These are phyloP conservation scores for Alviniconcha marisindica DNA, from an alignment of 1,140 invertebrate genomes.

Conservation along the genomic window DNA sequence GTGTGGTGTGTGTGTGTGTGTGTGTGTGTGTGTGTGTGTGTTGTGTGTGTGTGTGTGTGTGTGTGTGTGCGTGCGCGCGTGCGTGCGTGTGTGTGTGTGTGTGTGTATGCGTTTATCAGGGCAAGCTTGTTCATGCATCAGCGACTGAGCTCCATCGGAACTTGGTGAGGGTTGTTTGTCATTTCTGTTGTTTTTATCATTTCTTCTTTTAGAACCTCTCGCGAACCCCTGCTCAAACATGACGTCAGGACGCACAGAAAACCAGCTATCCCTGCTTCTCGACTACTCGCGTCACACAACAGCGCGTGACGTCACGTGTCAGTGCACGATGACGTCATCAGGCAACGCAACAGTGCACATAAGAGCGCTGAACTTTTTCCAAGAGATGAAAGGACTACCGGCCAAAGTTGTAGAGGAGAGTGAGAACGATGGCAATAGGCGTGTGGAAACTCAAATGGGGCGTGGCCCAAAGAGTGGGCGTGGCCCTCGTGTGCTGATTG, in stretches of 20 bases:
- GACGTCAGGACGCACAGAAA: not conserved
- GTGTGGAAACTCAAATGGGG: not conserved
- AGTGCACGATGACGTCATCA: slow-evolving; percentile 7
- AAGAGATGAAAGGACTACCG: not conserved
- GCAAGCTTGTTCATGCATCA: too few species aligned
- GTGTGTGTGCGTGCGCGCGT: not conserved
- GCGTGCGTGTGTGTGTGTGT: not conserved
- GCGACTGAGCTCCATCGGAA: too few species aligned
- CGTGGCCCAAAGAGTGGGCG: not conserved
- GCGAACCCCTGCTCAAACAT: slow-evolving; percentile 22
- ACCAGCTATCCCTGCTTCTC: not conserved
- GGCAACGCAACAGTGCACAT: not conserved
- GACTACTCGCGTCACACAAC: slow-evolving; percentile 12
- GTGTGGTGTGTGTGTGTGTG: not conserved
- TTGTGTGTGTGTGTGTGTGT: not conserved
- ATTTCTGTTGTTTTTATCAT: not conserved
- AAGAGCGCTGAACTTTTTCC: slow-evolving; percentile 14
- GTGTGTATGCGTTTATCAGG: not conserved
- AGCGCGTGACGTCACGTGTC: not conserved
- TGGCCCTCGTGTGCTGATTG: not conserved
- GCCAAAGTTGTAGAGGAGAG: not conserved
- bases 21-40: not conserved
- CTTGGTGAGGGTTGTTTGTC: too few species aligned
- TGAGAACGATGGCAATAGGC: not conserved
- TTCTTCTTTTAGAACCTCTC: not conserved